Evolutionary conservation across 2,888 invertebrate species (phyloP).

Genomic region (Melanophora roralis): DNA sequence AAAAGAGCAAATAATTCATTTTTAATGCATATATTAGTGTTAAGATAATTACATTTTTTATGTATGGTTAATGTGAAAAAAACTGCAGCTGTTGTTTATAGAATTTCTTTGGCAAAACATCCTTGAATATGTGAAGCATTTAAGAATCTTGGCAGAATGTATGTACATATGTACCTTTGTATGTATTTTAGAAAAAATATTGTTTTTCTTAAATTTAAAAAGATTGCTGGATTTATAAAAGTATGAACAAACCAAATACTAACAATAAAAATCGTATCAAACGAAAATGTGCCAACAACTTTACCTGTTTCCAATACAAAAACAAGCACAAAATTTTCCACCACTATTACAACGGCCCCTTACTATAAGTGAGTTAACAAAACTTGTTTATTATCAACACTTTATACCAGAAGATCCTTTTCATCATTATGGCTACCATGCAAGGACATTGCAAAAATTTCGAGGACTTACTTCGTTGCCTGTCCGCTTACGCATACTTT

Average conservation of each 20-base stretch:
- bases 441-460: background rate
- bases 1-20: conserved; percentile 27
- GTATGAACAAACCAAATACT: background rate
- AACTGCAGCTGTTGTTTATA: background rate
- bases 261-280: background rate
- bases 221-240: too few species aligned
- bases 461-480: background rate
- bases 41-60: conserved; percentile 22
- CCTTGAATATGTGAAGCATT: too few species aligned
- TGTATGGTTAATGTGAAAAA: background rate
- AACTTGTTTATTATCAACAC: background rate
- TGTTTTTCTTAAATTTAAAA: background rate
- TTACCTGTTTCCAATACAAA: conserved; percentile 23
- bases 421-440: background rate
- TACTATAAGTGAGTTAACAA: background rate
- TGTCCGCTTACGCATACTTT: conserved; percentile 19
- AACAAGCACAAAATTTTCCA: background rate
- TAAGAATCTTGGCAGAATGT: too few species aligned
- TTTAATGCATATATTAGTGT: conserved; percentile 24
- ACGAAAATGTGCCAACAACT: conserved; percentile 47
- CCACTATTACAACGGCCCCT: background rate
- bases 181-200: too few species aligned
- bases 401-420: background rate
- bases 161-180: too few species aligned
- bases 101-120: background rate